Conservation (phyloP, 2,113 vertebrate species). For the Potamarius usumacintae region DNA sequence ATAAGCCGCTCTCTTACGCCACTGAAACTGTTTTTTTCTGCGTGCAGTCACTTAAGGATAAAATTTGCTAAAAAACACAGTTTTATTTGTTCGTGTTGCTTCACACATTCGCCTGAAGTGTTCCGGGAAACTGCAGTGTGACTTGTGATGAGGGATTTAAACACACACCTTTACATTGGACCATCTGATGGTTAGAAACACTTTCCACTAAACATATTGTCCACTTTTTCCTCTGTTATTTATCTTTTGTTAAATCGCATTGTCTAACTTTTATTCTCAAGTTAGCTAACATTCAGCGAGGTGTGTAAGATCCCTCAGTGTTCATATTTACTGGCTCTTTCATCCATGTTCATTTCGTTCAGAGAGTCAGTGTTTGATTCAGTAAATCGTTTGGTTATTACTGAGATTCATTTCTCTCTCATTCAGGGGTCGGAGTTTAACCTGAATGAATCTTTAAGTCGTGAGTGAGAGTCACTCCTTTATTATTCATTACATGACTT, state of each 20-base stretch:
- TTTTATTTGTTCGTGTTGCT: not conserved
- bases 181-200: too few relatives aligned
- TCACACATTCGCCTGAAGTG: not conserved
- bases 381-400: not conserved
- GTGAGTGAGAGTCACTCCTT: not conserved
- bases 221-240: not conserved
- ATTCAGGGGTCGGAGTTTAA: not conserved
- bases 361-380: not conserved
- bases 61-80: too few relatives aligned
- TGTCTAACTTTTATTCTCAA: not conserved
- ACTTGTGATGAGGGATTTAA: not conserved
- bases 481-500: not conserved
- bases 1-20: not conserved
- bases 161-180: not conserved
- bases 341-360: too few relatives aligned
- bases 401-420: not conserved
- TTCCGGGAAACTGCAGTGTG: not conserved
- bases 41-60: not conserved
- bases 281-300: not conserved
- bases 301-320: not conserved
- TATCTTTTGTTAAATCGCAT: not conserved
- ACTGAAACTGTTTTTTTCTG: not conserved
- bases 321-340: not conserved
- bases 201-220: too few relatives aligned
- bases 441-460: not conserved